Evolutionary conservation across 2,797 vertebrate genomes (phyloP).

Genomic region (Urocyon cinereoargenteus): DNA sequence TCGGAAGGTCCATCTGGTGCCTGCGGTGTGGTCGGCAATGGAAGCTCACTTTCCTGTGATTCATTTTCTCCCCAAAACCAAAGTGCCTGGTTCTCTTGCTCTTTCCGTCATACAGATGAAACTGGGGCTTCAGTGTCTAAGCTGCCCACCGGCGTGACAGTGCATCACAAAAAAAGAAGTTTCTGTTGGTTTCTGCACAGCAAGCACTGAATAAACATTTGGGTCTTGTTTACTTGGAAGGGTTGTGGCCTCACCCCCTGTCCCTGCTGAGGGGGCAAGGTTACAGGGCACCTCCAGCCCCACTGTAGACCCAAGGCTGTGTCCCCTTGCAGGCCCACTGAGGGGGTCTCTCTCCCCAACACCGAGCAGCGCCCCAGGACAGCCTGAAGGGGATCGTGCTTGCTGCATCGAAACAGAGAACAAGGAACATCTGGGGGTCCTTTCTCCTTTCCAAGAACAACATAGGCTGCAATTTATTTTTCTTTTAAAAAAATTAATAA

Average conservation of each 20-base stretch:
- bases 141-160: background rate
- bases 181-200: background rate
- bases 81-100: background rate
- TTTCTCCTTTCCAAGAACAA: conserved; percentile 76
- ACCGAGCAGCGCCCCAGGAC: background rate
- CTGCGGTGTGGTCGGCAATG: background rate
- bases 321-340: background rate
- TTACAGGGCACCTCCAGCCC: background rate
- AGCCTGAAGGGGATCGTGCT: background rate
- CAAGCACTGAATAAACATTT: background rate
- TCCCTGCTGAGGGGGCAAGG: background rate
- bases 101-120: background rate
- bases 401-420: conserved; percentile 62
- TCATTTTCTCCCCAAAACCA: background rate
- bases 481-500: conserved; percentile 72
- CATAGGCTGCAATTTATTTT: conserved; percentile 80
- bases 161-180: background rate
- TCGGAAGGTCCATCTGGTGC: background rate
- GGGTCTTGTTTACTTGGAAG: background rate
- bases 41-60: background rate
- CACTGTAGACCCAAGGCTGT: rapidly evolving
- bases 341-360: background rate
- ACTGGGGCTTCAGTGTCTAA: background rate
- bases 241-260: background rate
- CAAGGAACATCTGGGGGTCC: conserved; percentile 69